Evolutionary conservation across 2,888 invertebrate species (phyloP).

Genomic region (Athetis lepigone): DNA sequence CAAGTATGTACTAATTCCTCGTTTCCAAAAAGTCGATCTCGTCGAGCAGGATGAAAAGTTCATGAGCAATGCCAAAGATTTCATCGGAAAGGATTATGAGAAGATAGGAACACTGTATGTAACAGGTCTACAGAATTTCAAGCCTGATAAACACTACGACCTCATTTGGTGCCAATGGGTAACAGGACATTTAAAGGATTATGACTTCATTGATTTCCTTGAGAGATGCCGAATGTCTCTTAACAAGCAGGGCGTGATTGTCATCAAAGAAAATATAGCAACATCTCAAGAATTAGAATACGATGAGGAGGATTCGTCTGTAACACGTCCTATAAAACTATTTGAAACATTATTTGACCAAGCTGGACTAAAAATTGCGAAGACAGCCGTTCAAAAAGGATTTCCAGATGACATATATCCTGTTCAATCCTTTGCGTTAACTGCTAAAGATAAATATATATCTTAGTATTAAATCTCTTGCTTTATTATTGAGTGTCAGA

Average conservation of each 20-base stretch:
- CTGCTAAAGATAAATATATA: constrained; percentile 74
- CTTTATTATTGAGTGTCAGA: constrained; percentile 34
- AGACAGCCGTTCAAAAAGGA: constrained; percentile 93
- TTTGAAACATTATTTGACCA: constrained; percentile 92
- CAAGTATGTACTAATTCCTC: constrained; percentile 94
- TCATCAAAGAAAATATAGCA: constrained; percentile 94
- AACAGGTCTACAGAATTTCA: constrained; percentile 95
- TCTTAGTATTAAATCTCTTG: not conserved
- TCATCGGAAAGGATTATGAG: constrained; percentile 77
- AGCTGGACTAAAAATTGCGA: constrained; percentile 93
- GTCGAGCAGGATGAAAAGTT: constrained; percentile 97
- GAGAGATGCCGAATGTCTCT: constrained; percentile 90
- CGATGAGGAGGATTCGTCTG: constrained; percentile 97
- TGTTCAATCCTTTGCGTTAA: constrained; percentile 96
- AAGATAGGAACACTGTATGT: constrained; percentile 93
- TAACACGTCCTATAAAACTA: constrained; percentile 94
- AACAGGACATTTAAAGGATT: constrained; percentile 95
- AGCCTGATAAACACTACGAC: constrained; percentile 95
- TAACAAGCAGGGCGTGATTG: constrained; percentile 74
- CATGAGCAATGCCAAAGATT: constrained; percentile 92
- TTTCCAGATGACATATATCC: constrained; percentile 97
- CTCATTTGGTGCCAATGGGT: constrained; percentile 99
- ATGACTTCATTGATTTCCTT: constrained; percentile 94
- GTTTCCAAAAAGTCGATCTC: constrained; percentile 96
- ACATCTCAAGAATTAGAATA: constrained; percentile 91